Conservation (phyloP, 2,113 vertebrate species). For the Uria lomvia region DNA sequence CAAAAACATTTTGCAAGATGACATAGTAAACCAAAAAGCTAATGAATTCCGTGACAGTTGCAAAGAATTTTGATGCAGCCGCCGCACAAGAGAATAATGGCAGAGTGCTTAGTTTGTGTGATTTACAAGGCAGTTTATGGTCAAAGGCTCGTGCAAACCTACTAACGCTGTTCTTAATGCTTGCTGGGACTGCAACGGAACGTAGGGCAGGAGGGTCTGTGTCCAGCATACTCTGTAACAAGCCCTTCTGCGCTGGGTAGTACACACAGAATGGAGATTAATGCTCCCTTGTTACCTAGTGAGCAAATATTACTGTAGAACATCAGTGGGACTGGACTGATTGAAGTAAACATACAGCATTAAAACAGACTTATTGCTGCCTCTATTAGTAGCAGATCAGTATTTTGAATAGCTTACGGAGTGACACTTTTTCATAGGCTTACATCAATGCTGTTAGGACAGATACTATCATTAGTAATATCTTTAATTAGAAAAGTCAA, state of each 20-base stretch:
- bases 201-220: background rate
- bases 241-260: background rate
- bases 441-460: background rate
- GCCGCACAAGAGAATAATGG: fast-evolving
- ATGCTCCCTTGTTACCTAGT: background rate
- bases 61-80: background rate
- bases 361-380: background rate
- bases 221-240: background rate
- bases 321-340: background rate
- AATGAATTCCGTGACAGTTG: fast-evolving
- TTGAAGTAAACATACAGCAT: background rate
- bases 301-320: background rate
- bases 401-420: background rate
- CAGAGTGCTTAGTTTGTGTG: background rate
- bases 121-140: background rate
- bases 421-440: background rate
- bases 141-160: background rate
- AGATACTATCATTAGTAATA: background rate
- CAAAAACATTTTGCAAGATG: background rate
- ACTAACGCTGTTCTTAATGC: fast-evolving
- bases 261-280: background rate
- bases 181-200: background rate
- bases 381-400: background rate
- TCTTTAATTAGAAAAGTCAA: conserved; percentile 37
- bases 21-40: background rate